Base-by-base conservation (phyloP, 2,888 invertebrate species). In the Scaptomyza tumidula region DNA sequence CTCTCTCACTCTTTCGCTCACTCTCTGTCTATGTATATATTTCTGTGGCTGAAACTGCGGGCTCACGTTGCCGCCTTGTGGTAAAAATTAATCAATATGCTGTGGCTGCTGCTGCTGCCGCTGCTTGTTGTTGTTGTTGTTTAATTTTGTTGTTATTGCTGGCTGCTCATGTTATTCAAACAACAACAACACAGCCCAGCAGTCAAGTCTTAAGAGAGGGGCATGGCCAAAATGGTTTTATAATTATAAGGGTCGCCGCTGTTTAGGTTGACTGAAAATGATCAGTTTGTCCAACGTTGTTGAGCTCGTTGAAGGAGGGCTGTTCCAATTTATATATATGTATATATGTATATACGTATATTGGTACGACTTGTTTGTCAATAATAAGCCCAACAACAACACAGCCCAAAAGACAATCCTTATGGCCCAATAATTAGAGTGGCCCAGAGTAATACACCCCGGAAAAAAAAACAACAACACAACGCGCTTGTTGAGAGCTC, bases 61-160 rank as follows among this genome's bases (percentile, higher is more conserved):
- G 69, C 53, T 35, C 29, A 16, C 45, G 46, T 33, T 65, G 52
- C 62, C 63, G 49, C 46, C 50, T 66, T 74, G 59, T 54, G 58
- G 41, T 66, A 66, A 76, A 83, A 87, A 85, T 85, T 85, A 85
- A 85, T 87, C 85, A 85, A 87, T 87, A 87, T 78, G 67, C 67
- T 67, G 69, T 10, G 33, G 54, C 39, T 39, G 39, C 9, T 14
- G 37, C 35, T 50, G 66, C 43, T 19, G 16, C 33, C 3, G 49
- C 35, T 41, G 49, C 55, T 72, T 35, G 39, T 24, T 60, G 62
- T 66, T 60, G 62, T 66, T 75, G 59, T 71, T 70, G 70, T 6
- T 74, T 69, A 48, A 39, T 50, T 50, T 56, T 68, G 71, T 65
- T 62, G 54, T 58, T 71, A 50, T 53, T 58, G 46, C 59, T 59